Evolutionary conservation across 2,797 vertebrate species (phyloP).

Genomic region (Pseudochirops corinnae): DNA sequence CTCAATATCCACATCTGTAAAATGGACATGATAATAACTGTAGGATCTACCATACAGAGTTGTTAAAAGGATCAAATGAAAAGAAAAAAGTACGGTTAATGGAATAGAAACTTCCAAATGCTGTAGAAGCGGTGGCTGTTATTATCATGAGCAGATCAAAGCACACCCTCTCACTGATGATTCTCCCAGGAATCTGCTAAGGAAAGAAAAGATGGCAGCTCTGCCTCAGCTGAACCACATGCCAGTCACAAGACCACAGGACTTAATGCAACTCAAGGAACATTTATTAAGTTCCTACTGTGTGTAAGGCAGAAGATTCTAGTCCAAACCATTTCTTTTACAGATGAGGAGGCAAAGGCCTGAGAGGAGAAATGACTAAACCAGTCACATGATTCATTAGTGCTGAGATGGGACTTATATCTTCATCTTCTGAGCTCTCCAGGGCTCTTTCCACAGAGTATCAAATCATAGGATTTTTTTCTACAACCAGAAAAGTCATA

Average conservation of each 20-base stretch:
- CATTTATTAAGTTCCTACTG: not conserved
- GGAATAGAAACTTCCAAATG: not conserved
- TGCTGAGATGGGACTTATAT: not conserved
- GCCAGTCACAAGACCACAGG: not conserved
- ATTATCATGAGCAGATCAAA: not conserved
- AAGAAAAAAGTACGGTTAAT: not conserved
- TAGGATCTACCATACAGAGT: not conserved
- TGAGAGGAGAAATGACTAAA: not conserved
- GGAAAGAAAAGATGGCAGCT: not conserved
- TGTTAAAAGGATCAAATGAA: not conserved
- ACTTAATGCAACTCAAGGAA: not conserved
- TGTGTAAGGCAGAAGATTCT: not conserved
- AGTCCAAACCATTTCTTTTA: not conserved
- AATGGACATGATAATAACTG: not conserved
- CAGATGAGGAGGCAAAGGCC: not conserved
- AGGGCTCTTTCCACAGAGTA: not conserved
- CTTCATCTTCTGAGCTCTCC: not conserved
- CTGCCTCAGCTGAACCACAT: not conserved
- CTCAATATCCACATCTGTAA: not conserved
- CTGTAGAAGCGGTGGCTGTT: not conserved
- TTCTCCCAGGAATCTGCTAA: not conserved
- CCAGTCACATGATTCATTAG: not conserved
- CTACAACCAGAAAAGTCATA: not conserved
- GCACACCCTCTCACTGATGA: not conserved
- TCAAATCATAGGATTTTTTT: not conserved